Base-by-base conservation (phyloP, 2,888 invertebrate genomes). In the Drosophila falleni region DNA sequence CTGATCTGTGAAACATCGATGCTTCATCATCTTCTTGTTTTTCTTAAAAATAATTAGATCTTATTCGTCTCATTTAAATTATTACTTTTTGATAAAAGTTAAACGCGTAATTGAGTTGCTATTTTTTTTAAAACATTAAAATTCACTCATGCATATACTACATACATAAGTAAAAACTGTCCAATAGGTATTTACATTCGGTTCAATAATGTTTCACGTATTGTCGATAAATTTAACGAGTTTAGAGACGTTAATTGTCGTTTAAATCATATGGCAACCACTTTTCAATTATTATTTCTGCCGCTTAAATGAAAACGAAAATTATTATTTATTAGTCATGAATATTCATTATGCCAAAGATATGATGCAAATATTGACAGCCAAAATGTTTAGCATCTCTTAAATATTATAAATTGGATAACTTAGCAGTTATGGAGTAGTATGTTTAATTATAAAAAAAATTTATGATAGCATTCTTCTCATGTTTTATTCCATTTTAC, bases 131-230 rank as follows among this genome's bases (percentile, higher is more conserved):
- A 44, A 26, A 8, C 44, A 29, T 35, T 54, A 29, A 35, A 35
- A 37, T 26, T 35, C n/a, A 29, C 26, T 35, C 29, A 23, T 23
- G 23, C 4, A 23, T 23, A 44, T 19, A 53, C 11, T 33, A 23
- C 51, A n/a, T 53, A 53, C 6, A 39, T 39, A 55, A 23, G 23
- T 26, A 13, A n/a, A 1, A 15, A 5, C 19, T 23, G 3, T 6
- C 23, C 13, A 55, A 19, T 8, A 71, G 33, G 35, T 63, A 76
- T 46, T 73, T 41, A 50, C 71, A 58, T 49, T 16, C 31, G 23
- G 4, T 54, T 50, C 35, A 13, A 13, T 46, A 29, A 29, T 23
- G 19, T 23, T 49, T 47, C 29, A 51, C 46, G 23, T 16, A 35
- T 39, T 41, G 15, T 15, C 42, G 31, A 19, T 56, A 49, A 49